Evolutionary conservation across 2,888 invertebrate genomes (phyloP), one percentile per base, ranked within the genome.

Genomic region (Cyaniris semiargus): DNA sequence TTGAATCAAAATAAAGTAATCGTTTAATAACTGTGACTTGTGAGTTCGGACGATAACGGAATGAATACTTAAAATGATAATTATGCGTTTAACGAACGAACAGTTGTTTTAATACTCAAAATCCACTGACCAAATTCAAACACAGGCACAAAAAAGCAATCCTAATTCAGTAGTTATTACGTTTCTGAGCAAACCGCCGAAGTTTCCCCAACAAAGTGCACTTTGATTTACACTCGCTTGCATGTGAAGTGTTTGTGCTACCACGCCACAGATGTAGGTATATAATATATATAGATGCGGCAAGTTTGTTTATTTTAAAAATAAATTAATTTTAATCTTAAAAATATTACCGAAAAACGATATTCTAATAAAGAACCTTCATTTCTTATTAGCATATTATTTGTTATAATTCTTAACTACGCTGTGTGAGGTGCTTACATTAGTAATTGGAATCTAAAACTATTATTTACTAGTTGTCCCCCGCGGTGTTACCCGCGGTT

Each of bases 231-330:
- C 82, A 81, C 78, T 80, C 82, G 85, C 76, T 72, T 44, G 48
- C 70, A 58, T 74, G 48, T 71, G 66, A 84, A 86, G 80, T 87
- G 86, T 88, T 88, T 88, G 82, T 80, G 82, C 81, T 71, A 31
- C 66, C 27, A 66, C 66, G 6, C 27, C 2, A 66, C 6, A 66
- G 27, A 66, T 7, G 0, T 31, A 66, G 66, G 6, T 15, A 66
- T 15, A 18, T 18, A 18, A 2, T 15, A 66, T 15, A 18, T 18
- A 18, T 31, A 66, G 66, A 31, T 15, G 60, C 23, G 23, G 23
- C 66, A 66, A 66, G 23, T 27, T 66, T 27, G 15, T 27, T 27
- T 21, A 27, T 66, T 27, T 58, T n/a, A n/a, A n/a, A 44, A 44
- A 34, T 6, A n/a, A 27, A 27, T 27, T 27, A 2, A 56, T 56